phyloP scores from a whole-genome alignment of 2,888 invertebrate genomes.

The Melanophora roralis region DNA sequence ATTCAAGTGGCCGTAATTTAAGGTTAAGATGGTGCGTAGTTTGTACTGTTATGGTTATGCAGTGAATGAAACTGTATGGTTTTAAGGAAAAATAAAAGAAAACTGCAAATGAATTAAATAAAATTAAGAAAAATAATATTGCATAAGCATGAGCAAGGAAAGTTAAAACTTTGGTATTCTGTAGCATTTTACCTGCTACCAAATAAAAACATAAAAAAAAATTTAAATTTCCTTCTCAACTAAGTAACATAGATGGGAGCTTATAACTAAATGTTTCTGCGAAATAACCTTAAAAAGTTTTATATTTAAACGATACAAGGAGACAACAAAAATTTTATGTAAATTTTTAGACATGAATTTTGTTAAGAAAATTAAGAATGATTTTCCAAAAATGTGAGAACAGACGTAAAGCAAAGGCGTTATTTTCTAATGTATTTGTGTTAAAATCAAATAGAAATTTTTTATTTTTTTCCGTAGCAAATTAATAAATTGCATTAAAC shows the following conservation, averaged over 20 bases:
- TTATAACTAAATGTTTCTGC: too few species aligned
- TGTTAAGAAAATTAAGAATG: not conserved
- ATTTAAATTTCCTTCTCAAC: too few species aligned
- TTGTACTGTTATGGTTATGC: not conserved
- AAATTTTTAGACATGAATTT: not conserved
- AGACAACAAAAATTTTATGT: not conserved
- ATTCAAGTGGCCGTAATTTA: constrained; percentile 46
- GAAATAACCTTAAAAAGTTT: too few species aligned
- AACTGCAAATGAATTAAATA: not conserved
- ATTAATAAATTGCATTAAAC: not conserved
- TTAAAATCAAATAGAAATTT: too few species aligned
- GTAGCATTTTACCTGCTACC: too few species aligned
- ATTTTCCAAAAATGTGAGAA: too few species aligned
- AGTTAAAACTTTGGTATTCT: not conserved
- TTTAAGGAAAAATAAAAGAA: not conserved
- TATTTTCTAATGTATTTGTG: too few species aligned
- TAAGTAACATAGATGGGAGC: too few species aligned
- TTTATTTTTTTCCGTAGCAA: too few species aligned
- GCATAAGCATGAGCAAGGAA: not conserved
- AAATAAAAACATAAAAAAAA: too few species aligned
- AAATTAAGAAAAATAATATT: not conserved
- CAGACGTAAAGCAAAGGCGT: too few species aligned
- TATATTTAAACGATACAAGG: too few species aligned
- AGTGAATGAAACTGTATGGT: not conserved
- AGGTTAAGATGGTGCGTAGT: constrained; percentile 5